A percentile compares a stretch with the other conserved stretches of the same genome.
Evolutionary conservation across 2,113 vertebrate species (phyloP).

Genomic region (Hippoglossus stenolepis): DNA sequence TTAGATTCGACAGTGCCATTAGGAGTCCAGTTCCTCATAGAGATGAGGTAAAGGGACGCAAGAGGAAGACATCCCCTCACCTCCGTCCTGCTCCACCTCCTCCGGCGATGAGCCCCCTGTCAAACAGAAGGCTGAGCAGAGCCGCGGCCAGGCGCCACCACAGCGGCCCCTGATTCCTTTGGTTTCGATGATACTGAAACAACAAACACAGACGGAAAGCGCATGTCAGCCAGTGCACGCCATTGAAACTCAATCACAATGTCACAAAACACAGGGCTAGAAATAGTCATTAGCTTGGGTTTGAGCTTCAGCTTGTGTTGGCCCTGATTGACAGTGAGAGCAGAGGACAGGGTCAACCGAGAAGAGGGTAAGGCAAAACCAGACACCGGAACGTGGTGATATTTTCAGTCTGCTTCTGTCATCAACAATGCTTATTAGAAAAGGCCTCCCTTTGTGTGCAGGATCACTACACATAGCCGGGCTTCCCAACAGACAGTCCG

Average conservation of each 20-base stretch:
- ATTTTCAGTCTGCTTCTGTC: constrained; percentile 69
- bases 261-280: constrained; percentile 1
- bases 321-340: constrained; percentile 31
- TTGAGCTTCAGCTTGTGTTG: constrained; percentile 10
- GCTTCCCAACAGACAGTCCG: constrained; percentile 47
- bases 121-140: constrained; percentile 79
- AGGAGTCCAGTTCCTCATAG: constrained; percentile 71
- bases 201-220: constrained; percentile 38
- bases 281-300: constrained; percentile 17
- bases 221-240: neutral
- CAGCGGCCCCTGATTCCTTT: constrained; percentile 82
- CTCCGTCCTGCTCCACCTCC: constrained; percentile 73
- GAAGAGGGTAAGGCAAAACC: constrained; percentile 49
- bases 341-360: constrained; percentile 27
- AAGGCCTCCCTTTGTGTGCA: constrained; percentile 40
- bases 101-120: constrained; percentile 67
- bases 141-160: constrained; percentile 82
- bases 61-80: constrained; percentile 64
- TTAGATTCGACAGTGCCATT: constrained; percentile 81
- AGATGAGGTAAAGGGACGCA: constrained; percentile 35
- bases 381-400: constrained; percentile 60
- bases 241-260: constrained; percentile 15
- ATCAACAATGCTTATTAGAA: constrained; percentile 40
- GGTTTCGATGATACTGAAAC: constrained; percentile 83
- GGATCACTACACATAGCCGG: constrained; percentile 25